phyloP scores from a whole-genome alignment of 1,140 invertebrate species.

The Geopemphigus sp. region DNA sequence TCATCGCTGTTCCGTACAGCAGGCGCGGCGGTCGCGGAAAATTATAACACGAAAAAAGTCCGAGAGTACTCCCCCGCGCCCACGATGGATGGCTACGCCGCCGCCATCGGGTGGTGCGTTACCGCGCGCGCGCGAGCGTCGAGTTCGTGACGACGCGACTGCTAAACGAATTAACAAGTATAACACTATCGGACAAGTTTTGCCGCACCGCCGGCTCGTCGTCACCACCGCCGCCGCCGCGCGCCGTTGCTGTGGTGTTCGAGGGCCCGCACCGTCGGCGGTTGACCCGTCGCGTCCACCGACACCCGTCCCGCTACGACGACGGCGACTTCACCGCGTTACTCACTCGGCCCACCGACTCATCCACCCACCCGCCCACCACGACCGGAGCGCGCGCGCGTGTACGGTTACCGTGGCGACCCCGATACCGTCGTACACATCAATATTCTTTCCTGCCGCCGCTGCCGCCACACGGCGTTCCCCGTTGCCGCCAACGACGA shows the following conservation, averaged over 20 bases:
- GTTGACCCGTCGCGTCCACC: not conserved
- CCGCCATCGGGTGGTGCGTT: slow-evolving; percentile 24
- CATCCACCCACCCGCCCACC: not conserved
- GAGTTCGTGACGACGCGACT: slow-evolving; percentile 49
- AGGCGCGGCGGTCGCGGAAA: too few relatives aligned
- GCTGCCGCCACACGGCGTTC: slow-evolving; percentile 23
- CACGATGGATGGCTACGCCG: too few relatives aligned
- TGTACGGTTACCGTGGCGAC: slow-evolving; percentile 29
- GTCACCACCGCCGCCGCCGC: not conserved
- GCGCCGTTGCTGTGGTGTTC: too few relatives aligned
- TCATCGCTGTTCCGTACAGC: too few relatives aligned
- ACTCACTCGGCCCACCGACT: not conserved
- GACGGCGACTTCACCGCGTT: too few relatives aligned
- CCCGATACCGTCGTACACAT: slow-evolving; percentile 40
- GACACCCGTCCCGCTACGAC: too few relatives aligned
- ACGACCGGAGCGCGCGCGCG: not conserved
- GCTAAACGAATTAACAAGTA: slow-evolving; percentile 49
- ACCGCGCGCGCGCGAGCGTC: too few relatives aligned
- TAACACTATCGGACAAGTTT: slow-evolving; percentile 47
- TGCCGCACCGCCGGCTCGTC: slow-evolving; percentile 14
- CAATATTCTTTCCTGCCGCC: slow-evolving; percentile 47
- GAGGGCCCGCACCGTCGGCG: too few relatives aligned
- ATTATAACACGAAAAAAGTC: too few relatives aligned
- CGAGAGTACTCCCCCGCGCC: too few relatives aligned
- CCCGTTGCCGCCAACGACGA: not conserved